These are phyloP conservation scores for Typhlichthys eigenmanni DNA, from an alignment of 2,797 vertebrate species.

Conservation along the genomic window DNA sequence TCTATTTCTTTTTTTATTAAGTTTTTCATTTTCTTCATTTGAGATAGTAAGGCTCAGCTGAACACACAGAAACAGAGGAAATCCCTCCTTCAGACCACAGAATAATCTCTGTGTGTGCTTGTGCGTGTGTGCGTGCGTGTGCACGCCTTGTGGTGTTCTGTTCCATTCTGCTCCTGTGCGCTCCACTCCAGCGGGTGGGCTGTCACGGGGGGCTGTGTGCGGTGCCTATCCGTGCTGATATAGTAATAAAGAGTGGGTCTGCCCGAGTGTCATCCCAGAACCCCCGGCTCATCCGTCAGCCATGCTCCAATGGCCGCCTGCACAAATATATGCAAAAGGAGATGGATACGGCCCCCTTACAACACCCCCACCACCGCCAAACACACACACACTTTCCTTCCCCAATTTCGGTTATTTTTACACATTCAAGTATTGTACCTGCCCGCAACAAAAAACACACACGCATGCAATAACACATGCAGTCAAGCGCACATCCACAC, in stretches of 20 bases:
- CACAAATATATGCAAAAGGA: conserved; percentile 81
- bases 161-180: not conserved
- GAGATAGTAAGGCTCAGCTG: conserved; percentile 2
- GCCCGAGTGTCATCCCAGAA: conserved; percentile 62
- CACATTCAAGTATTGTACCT: conserved; percentile 28
- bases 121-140: not conserved
- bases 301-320: conserved; percentile 70
- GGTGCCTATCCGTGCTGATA: conserved; percentile 66
- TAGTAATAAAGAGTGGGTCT: conserved; percentile 76
- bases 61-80: not conserved
- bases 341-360: conserved; percentile 76
- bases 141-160: conserved; percentile 17
- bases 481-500: conserved; percentile 4
- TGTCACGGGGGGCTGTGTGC: conserved; percentile 31
- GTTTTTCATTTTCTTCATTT: no score
- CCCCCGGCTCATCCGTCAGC: conserved; percentile 79
- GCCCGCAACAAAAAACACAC: conserved; percentile 13
- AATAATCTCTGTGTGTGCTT: conserved; percentile 11
- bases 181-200: not conserved
- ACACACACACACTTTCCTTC: conserved; percentile 48
- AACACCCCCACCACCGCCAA: conserved; percentile 20
- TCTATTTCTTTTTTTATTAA: not conserved
- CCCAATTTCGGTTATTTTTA: conserved; percentile 64
- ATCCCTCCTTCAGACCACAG: conserved; percentile 3
- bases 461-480: not conserved